Percentiles rank a stretch among this genome's conserved stretches.
phyloP scores from a whole-genome alignment of 2,888 invertebrate genomes.

The Phengaris alcon region DNA sequence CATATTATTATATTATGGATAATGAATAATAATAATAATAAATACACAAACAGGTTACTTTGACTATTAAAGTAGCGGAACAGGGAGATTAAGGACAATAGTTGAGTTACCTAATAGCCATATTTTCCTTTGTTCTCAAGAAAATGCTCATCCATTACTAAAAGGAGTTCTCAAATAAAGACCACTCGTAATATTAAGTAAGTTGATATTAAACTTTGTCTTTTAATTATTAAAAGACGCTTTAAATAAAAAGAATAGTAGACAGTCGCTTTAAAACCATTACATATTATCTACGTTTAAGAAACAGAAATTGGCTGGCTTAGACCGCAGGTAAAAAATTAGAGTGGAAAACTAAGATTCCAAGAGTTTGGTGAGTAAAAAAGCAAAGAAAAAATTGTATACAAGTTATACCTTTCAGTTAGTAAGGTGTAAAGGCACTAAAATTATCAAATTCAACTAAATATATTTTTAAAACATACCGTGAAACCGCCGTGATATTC shows the following conservation, averaged over 20 bases:
- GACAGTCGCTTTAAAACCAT: too few species aligned
- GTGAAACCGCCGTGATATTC: conserved; percentile 13
- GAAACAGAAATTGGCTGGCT: too few species aligned
- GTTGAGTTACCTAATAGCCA: not conserved
- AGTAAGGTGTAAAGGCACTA: too few species aligned
- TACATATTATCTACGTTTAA: too few species aligned
- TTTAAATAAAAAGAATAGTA: conserved; percentile 32
- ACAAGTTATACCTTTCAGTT: too few species aligned
- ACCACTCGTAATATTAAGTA: not conserved
- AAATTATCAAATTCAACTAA: not conserved
- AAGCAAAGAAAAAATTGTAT: too few species aligned
- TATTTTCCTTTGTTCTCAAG: conserved; percentile 3
- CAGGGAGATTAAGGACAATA: not conserved
- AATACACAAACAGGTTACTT: not conserved
- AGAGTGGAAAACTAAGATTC: too few species aligned
- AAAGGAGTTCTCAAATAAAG: not conserved
- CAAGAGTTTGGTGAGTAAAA: too few species aligned
- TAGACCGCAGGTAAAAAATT: too few species aligned
- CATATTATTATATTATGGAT: not conserved
- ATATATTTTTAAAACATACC: not conserved
- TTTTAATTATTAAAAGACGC: conserved; percentile 32
- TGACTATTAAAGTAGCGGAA: not conserved
- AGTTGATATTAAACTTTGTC: not conserved
- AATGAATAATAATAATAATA: not conserved
- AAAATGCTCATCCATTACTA: conserved; percentile 3